Evolutionary conservation across 1,140 invertebrate species (phyloP), one percentile per base, ranked within the genome.

Genomic region (Apis mellifera): DNA sequence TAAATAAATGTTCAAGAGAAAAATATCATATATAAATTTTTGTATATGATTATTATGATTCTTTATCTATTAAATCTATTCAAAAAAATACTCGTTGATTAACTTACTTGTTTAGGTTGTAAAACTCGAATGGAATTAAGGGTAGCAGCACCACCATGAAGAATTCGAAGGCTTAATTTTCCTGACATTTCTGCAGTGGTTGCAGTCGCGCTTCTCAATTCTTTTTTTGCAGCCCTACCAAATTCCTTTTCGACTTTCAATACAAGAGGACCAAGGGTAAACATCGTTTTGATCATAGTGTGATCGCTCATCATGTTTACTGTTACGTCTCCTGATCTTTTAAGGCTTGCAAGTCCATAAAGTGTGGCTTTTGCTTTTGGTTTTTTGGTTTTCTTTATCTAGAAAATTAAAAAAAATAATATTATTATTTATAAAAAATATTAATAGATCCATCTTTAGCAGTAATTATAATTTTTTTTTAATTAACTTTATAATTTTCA

Each of bases 171-270:
- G 86, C 95, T 97, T 69, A 98, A 92, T 93, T 96, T 96, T 59
- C 97, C 97, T 64, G 95, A 95, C 97, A 98, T 97, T 92, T 97
- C 97, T 19, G 96, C 97, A 3, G 97, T 97, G 8, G 97, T 97
- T 0, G 97, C 97, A 21, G 97, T 97, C 3, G 97, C 97, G 85
- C 96, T 97, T 90, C 97, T 96, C 60, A 97, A 87, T 92, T 97
- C 95, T 91, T 97, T 96, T 88, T 97, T 96, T 77, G 95, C 95
- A 69, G 96, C 96, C 79, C 96, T 95, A n/a, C 96, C 97, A 84
- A 97, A 96, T 95, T 97, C 97, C 94, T 97, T 97, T 90, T 98
- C 97, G 0, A 98, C 97, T 91, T 96, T 96, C 62, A 98, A 92
- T 11, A 96, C 96, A 13, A 98, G 90, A 0, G 97, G 97, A 65